Evolutionary conservation across 1,140 invertebrate species (phyloP).

Genomic region (Papilio glaucus): DNA sequence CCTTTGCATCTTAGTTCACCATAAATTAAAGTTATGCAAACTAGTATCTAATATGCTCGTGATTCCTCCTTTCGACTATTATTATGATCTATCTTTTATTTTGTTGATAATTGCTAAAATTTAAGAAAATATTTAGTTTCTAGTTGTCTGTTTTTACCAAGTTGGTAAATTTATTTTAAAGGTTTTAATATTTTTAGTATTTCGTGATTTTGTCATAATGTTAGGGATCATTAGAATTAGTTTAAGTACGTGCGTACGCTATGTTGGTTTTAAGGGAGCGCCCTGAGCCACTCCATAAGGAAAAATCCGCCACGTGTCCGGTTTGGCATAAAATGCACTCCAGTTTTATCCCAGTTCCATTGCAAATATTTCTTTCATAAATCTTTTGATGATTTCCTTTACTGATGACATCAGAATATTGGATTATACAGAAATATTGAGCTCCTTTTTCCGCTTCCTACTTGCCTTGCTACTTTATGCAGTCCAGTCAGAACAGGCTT

Average conservation of each 20-base stretch:
- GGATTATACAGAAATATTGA: background rate
- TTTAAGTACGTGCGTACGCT: background rate
- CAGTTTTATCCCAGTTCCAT: background rate
- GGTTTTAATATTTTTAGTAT: background rate
- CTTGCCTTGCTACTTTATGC: too few relatives aligned
- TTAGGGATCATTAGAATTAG: constrained; percentile 32
- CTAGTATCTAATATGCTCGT: too few relatives aligned
- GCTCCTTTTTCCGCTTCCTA: too few relatives aligned
- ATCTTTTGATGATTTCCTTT: background rate
- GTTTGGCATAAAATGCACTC: background rate
- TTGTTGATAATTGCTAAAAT: too few relatives aligned
- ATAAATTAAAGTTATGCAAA: too few relatives aligned
- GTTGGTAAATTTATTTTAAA: background rate
- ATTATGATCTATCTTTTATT: too few relatives aligned
- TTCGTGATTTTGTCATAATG: constrained; percentile 9
- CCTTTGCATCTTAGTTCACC: too few relatives aligned
- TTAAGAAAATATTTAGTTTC: too few relatives aligned
- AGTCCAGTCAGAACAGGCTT: too few relatives aligned
- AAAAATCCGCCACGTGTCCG: constrained; percentile 1
- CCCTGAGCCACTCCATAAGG: background rate
- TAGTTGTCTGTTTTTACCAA: too few relatives aligned
- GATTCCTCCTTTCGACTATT: too few relatives aligned
- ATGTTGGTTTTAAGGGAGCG: constrained; percentile 25
- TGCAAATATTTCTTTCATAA: constrained; percentile 1
- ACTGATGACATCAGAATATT: background rate